Evolutionary conservation across 1,140 invertebrate species (phyloP).

Genomic region (Batillaria attramentaria): DNA sequence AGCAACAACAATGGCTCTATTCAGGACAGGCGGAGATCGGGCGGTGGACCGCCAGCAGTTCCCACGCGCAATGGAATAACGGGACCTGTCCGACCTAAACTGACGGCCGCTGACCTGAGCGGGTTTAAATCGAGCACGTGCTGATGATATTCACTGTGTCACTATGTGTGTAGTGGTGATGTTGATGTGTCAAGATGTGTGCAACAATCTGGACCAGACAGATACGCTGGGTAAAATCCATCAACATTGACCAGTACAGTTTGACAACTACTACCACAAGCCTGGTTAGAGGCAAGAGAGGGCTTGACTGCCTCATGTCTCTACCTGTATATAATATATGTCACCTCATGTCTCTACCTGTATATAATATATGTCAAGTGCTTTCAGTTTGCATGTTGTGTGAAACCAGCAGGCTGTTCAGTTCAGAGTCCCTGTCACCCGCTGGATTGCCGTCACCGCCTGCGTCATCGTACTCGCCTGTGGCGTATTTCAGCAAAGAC

Average conservation of each 20-base stretch:
- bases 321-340: background rate
- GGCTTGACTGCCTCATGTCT: background rate
- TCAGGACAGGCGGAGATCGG: conserved; percentile 20
- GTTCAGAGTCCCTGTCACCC: too few relatives aligned
- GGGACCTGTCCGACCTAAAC: conserved; percentile 40
- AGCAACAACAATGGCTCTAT: conserved; percentile 3
- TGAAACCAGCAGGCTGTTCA: too few relatives aligned
- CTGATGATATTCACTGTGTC: conserved; percentile 22
- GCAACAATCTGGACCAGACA: background rate
- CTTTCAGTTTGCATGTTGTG: too few relatives aligned
- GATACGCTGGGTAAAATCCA: background rate
- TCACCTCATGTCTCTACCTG: background rate
- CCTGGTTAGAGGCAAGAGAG: too few relatives aligned
- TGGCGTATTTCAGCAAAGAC: too few relatives aligned
- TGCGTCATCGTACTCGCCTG: too few relatives aligned
- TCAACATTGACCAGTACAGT: background rate
- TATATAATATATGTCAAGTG: too few relatives aligned
- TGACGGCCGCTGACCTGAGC: conserved; percentile 43
- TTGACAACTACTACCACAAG: too few relatives aligned
- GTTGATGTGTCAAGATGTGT: background rate
- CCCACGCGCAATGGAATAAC: conserved; percentile 42
- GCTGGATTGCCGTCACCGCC: too few relatives aligned
- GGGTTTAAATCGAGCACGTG: conserved; percentile 62
- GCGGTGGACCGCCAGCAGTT: conserved; percentile 18
- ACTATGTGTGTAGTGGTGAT: background rate